Evolutionary conservation across 2,797 vertebrate species (phyloP).

Genomic region (Sitta carolinensis): DNA sequence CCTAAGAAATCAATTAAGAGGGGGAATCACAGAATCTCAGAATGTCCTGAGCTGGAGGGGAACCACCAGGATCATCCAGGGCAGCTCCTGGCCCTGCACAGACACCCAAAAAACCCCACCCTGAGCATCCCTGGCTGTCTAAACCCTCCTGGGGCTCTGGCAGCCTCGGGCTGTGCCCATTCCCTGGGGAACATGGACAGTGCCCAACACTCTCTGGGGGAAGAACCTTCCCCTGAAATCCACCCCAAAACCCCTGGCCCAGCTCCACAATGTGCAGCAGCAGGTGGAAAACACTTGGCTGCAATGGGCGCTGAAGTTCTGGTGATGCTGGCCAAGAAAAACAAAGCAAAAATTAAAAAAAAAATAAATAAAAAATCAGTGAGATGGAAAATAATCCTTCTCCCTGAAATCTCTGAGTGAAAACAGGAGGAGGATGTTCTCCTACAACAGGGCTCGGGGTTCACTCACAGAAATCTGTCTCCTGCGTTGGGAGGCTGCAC

Average conservation of each 20-base stretch:
- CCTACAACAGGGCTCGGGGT: background rate
- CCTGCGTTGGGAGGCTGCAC: background rate
- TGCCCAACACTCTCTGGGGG: background rate
- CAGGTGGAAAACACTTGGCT: background rate
- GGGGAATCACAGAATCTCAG: background rate
- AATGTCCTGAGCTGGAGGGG: background rate
- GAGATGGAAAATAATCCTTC: background rate
- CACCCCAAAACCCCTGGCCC: background rate
- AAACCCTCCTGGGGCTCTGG: no score
- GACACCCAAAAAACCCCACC: background rate
- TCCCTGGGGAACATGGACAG: background rate
- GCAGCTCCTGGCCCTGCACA: accelerated
- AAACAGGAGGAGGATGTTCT: background rate
- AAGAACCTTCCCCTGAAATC: background rate
- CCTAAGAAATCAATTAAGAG: background rate
- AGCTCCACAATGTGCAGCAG: background rate
- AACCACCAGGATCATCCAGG: no score
- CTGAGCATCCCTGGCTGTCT: background rate
- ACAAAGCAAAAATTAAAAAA: background rate
- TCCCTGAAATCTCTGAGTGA: background rate
- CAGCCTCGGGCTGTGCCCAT: no score
- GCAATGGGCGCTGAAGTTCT: background rate
- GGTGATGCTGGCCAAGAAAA: background rate
- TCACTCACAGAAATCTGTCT: background rate
- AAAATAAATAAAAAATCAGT: background rate